These are phyloP conservation scores for Coptotermes formosanus DNA, from an alignment of 1,140 invertebrate species.

Conservation along the genomic window DNA sequence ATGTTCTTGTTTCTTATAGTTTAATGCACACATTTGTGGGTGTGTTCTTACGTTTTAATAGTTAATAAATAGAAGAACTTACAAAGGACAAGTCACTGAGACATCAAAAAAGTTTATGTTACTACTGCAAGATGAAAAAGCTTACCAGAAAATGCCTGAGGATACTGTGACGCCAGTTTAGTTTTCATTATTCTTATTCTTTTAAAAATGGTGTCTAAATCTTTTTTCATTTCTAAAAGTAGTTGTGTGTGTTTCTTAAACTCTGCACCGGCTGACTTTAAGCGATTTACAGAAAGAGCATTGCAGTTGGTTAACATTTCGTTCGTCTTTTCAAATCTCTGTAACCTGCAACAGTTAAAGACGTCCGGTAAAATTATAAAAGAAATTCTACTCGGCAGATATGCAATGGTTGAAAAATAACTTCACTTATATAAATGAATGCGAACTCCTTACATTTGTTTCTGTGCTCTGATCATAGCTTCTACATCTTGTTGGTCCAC, in stretches of 20 bases:
- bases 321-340: slow-evolving; percentile 95
- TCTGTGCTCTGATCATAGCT: slow-evolving; percentile 85
- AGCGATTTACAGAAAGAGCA: slow-evolving; percentile 74
- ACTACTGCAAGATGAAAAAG: no score
- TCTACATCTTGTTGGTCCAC: slow-evolving; percentile 89
- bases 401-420: not conserved
- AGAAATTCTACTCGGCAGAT: not conserved
- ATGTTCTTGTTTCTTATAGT: no score
- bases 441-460: slow-evolving; percentile 75
- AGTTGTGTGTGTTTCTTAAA: slow-evolving; percentile 87
- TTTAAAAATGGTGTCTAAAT: slow-evolving; percentile 60
- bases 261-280: slow-evolving; percentile 77
- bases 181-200: slow-evolving; percentile 69
- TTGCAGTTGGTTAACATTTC: slow-evolving; percentile 97
- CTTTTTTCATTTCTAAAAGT: slow-evolving; percentile 63
- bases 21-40: no score
- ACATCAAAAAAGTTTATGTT: no score
- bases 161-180: slow-evolving; percentile 81
- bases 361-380: not conserved
- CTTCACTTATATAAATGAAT: not conserved
- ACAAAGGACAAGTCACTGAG: no score
- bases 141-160: slow-evolving; percentile 65
- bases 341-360: slow-evolving; percentile 66
- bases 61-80: no score
- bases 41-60: no score